Evolutionary conservation across 1,140 invertebrate species (phyloP), one percentile per base, ranked within the genome.

Genomic region (Cecropterus lyciades): DNA sequence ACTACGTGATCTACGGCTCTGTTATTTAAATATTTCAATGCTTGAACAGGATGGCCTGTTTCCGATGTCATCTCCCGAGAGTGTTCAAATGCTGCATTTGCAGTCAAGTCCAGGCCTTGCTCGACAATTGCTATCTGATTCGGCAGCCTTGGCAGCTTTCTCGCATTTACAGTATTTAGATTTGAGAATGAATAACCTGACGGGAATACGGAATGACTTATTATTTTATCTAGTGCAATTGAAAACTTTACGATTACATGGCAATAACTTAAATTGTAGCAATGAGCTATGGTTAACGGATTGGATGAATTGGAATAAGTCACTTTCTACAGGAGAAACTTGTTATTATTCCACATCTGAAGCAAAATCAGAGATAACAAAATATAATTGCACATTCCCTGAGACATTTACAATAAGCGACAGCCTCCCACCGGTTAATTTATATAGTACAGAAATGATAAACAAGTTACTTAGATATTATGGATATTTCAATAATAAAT

Each of bases 81-180:
- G 94, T 77, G 92, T 98, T 20, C 93, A 95, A 74, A 93, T 92
- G 62, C 92, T 98, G 20, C 95, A 97, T 81, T 86, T 98, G 42
- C 95, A 96, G 65, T 93, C 94, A 64, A 97, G 97, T 79, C 94
- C 96, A 0, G 93, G 93, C 7, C 88, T 98, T 30, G 95, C 95
- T 0, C 90, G 93, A 43, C 95, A 95, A 77, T 90, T 97, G 16
- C 79, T 97, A 45, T 93, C 93, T 8, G 95, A 96, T 72, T 94
- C 95, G 14, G 95, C 95, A 0, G 94, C 95, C 5, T 85, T 97
- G 45, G 94, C 95, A 15, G 95, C 95, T 6, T 94, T 96, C 69
- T 94, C 94, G 30, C 93, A 95, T 79, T 85, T 96, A 10, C 92
- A 94, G 67, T 93, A 95, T 67, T 88, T 98, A 13, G 95, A 97